phyloP scores from a whole-genome alignment of 2,113 vertebrate species.

The Mus musculus region DNA sequence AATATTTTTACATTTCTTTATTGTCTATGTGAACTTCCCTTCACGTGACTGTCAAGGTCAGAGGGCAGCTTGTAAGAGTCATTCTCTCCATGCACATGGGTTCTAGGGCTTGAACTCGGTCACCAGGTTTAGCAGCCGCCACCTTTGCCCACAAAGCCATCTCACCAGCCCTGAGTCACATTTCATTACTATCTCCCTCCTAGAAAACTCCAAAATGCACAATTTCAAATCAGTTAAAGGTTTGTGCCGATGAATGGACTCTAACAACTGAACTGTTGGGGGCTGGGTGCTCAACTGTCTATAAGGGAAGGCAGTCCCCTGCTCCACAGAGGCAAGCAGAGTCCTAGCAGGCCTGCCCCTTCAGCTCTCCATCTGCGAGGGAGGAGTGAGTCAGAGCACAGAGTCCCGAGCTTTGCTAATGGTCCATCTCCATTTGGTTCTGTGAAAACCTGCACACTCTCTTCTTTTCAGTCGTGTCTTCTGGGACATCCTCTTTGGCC shows the following conservation, averaged over 20 bases:
- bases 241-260: not conserved
- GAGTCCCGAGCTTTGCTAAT: not conserved
- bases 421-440: not conserved
- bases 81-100: not conserved
- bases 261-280: not conserved
- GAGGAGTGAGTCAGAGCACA: rapidly evolving
- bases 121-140: not conserved
- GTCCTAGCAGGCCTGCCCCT: not conserved
- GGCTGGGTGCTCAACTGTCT: not conserved
- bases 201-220: not conserved
- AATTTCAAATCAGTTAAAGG: not conserved
- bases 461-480: not conserved
- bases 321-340: not conserved
- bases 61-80: not conserved
- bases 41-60: not conserved
- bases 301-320: not conserved
- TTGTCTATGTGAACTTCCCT: not conserved
- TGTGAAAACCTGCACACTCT: not conserved
- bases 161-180: not conserved
- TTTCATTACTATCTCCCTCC: not conserved
- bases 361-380: not conserved
- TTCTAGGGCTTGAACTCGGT: not conserved
- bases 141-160: not conserved
- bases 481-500: not conserved
- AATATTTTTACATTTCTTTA: not conserved